Evolutionary conservation across 1,140 invertebrate species (phyloP).

Genomic region (Zaprionus inermis): DNA sequence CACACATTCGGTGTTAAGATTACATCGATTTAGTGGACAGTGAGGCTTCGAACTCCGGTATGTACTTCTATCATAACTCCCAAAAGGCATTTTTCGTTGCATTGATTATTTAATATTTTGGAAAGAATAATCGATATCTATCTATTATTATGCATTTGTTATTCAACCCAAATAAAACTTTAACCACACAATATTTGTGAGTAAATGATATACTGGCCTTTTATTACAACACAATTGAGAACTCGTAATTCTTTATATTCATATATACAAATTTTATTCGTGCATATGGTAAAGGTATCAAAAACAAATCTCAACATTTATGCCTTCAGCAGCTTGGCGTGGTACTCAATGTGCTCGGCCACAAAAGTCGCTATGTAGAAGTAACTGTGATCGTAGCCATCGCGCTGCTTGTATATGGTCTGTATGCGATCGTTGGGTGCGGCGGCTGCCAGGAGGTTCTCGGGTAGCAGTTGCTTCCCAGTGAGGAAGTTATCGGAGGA

Average conservation of each 20-base stretch:
- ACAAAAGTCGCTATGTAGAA: slow-evolving; percentile 97
- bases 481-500: slow-evolving; percentile 92
- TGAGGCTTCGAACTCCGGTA: slow-evolving; percentile 50
- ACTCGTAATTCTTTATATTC: neutral
- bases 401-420: slow-evolving; percentile 90
- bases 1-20: slow-evolving; percentile 26
- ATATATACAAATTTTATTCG: slow-evolving; percentile 38
- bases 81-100: slow-evolving; percentile 22
- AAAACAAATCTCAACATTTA: slow-evolving; percentile 15
- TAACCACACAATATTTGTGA: slow-evolving; percentile 49
- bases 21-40: slow-evolving; percentile 44
- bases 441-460: slow-evolving; percentile 91
- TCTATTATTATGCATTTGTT: slow-evolving; percentile 48
- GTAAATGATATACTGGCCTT: neutral
- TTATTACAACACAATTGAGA: neutral
- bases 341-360: slow-evolving; percentile 96
- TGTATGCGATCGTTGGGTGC: slow-evolving; percentile 89
- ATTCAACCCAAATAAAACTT: slow-evolving; percentile 36
- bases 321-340: slow-evolving; percentile 89
- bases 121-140: slow-evolving; percentile 60
- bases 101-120: slow-evolving; percentile 36
- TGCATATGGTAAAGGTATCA: neutral
- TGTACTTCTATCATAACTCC: slow-evolving; percentile 63
- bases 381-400: slow-evolving; percentile 98
- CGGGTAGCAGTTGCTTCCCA: slow-evolving; percentile 92